Base-by-base conservation (phyloP, 1,140 invertebrate genomes). In the Drosophila ananassae region DNA sequence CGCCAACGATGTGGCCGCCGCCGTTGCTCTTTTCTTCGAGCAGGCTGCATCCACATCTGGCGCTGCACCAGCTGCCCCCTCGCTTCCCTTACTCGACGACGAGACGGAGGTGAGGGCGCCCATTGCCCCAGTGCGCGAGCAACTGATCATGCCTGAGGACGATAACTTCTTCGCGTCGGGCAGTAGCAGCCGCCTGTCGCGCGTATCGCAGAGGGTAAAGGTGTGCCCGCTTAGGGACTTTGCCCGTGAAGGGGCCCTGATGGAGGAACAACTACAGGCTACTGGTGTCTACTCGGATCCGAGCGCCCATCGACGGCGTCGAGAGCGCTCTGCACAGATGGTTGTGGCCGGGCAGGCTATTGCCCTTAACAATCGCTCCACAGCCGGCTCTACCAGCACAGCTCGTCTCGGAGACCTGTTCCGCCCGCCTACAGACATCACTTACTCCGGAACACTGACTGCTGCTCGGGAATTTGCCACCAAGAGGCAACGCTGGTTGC, bases 381-480 rank as follows among this genome's bases (percentile, higher is more conserved):
- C 63, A 44, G 67, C 46, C 54, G 41, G 60, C 8, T 51, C 57
- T 25, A 84, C 57, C 51, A 47, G 69, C 30, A 75, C 81, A 48
- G 84, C 81, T 78, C 94, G 95, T 52, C 90, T 97, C 32, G 95
- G 96, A 91, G 95, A 96, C 85, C 91, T 97, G 7, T 97, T 96
- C 83, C 93, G 95, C 69, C 96, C 96, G 34, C 96, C 96, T 2
- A 93, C 95, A 59, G 95, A 97, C 82, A 93, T 97, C 25, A 93
- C 95, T 24, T 95, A 94, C 84, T 92, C 94, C 62, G 96, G 96
- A 21, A 93, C 94, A 25, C 95, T 96, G 78, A 92, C 94, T 10
- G 92, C 94, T 89, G 96, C 95, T 1, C 91, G 94, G 44, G 94
- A 95, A 55, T 91, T 92, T 34, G 95, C 95, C 9, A 94, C 93